Evolutionary conservation across 2,113 vertebrate genomes (phyloP), one percentile per base, ranked within the genome.

Genomic region (Cettia cetti): DNA sequence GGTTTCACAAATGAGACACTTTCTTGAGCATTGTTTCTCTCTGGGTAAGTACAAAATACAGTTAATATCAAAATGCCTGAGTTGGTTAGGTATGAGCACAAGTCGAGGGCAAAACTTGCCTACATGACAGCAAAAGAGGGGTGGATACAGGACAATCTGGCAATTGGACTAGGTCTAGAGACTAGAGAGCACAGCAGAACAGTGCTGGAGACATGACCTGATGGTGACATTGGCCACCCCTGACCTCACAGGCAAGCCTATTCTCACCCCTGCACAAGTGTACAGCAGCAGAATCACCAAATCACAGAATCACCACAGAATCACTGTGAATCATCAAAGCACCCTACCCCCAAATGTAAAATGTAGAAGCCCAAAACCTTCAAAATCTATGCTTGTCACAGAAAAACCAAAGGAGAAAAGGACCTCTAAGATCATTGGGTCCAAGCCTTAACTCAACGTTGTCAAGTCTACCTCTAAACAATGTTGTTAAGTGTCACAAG

Each of bases 191-290:
- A 49, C 23, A 47, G 24, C 17, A 74, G 21, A 26, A 39, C 27
- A 42, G 0, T 8, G 33, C 28, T 88, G 59, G 24, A 69, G 16
- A 31, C 19, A 10, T 20, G 59, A 80, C 37, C 20, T 52, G 40
- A 61, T 21, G 17, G 37, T 1, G 2, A 7, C 7, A 13, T 3
- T 23, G n/a, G 14, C 15, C 1, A 1, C 11, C 12, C 7, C 20
- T 69, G 40, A 28, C 28, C 31, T 80, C 59, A n/a, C 15, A 26
- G 15, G 11, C 9, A 76, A 57, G 6, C 9, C 18, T 69, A 40
- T 21, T 45, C 37, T 74, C 37, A 65, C 5, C 27, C 10, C 77
- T 68, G 19, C 26, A 33, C 19, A 50, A 35, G 12, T 31, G 63
- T 52, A 69, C 11, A 78, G 37, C 35, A 75, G 42, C 26, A n/a